Percentiles rank a stretch among this genome's conserved stretches.
Conservation (phyloP, 2,888 invertebrate species). For the Glaucopsyche alexis region DNA sequence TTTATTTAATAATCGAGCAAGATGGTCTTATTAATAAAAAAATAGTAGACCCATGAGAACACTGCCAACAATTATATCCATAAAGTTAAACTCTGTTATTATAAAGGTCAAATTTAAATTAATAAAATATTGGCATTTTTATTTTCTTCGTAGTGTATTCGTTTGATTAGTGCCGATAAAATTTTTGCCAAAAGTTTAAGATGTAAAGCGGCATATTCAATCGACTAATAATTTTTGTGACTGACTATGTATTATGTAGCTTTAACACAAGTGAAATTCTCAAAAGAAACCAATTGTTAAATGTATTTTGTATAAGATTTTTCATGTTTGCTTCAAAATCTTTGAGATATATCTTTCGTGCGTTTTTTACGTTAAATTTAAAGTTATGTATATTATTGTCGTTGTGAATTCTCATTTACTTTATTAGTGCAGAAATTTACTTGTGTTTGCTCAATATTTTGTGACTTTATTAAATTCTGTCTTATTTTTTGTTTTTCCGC, state of each 20-base stretch:
- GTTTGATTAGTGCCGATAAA: conserved; percentile 26
- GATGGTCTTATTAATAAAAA: neutral
- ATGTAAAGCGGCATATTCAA: conserved; percentile 21
- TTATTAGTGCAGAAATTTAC: conserved; percentile 46
- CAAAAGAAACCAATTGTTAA: neutral
- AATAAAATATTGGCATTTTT: conserved; percentile 21
- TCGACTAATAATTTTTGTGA: conserved; percentile 37
- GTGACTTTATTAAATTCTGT: conserved; percentile 67
- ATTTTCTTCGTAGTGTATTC: conserved; percentile 28
- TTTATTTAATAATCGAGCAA: neutral
- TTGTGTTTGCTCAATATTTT: conserved; percentile 56
- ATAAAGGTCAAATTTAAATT: conserved; percentile 20
- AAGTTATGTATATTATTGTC: neutral
- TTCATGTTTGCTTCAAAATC: neutral
- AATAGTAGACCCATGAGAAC: conserved; percentile 11
- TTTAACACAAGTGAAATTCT: conserved; percentile 59
- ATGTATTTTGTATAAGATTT: neutral
- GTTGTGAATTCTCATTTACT: neutral
- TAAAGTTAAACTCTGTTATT: conserved; percentile 18
- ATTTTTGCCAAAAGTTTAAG: conserved; percentile 7
- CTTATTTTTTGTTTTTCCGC: conserved; percentile 77
- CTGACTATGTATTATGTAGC: conserved; percentile 57
- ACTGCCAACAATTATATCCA: conserved; percentile 6
- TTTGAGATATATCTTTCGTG: neutral
- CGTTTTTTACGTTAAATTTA: neutral